Conservation (phyloP, 2,888 invertebrate species). For the Ectobius pallidus region DNA sequence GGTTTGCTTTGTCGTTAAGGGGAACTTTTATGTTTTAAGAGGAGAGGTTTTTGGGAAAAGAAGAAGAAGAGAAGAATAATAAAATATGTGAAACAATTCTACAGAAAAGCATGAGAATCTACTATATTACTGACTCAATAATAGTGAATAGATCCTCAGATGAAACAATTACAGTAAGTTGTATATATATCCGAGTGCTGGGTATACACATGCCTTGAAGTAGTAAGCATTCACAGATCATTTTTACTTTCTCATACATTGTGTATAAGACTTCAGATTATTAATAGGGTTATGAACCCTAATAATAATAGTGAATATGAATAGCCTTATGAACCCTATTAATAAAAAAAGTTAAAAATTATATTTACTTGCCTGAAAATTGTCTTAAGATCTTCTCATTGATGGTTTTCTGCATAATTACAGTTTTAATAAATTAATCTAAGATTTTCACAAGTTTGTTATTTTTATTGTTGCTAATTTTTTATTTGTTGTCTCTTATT, state of each 20-base stretch:
- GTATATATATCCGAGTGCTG: not conserved
- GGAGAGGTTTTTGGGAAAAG: constrained; percentile 39
- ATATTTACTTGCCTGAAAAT: not conserved
- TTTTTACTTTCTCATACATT: not conserved
- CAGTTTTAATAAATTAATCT: too few relatives aligned
- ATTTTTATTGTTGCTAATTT: too few relatives aligned
- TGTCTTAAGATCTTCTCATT: too few relatives aligned
- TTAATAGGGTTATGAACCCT: not conserved
- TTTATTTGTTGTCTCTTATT: too few relatives aligned
- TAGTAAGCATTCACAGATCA: not conserved
- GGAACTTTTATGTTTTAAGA: constrained; percentile 56
- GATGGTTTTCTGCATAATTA: too few relatives aligned
- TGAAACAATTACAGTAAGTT: not conserved
- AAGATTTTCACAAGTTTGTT: too few relatives aligned
- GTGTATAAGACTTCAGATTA: not conserved
- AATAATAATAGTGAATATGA: not conserved
- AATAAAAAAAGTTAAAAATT: not conserved
- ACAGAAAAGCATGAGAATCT: not conserved
- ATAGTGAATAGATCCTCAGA: not conserved
- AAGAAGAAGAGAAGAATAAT: constrained; percentile 39
- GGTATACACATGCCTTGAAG: not conserved
- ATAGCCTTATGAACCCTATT: not conserved
- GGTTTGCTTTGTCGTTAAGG: constrained; percentile 67
- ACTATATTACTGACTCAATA: not conserved
- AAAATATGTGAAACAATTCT: constrained; percentile 6